These are phyloP conservation scores for Ichneumon xanthorius DNA, from an alignment of 2,888 invertebrate genomes.

Conservation along the genomic window DNA sequence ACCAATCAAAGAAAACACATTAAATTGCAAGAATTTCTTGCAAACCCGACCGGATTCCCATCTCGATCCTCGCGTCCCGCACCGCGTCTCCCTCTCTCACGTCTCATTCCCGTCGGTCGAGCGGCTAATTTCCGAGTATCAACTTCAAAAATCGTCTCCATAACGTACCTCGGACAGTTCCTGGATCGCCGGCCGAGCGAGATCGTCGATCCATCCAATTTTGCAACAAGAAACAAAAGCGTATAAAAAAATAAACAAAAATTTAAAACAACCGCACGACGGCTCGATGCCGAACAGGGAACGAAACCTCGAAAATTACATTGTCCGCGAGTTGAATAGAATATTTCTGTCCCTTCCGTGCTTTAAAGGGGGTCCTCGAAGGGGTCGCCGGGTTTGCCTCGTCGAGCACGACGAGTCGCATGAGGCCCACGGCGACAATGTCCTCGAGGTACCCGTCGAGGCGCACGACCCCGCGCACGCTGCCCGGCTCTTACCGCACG, in stretches of 20 bases:
- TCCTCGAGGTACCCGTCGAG: constrained; percentile 35
- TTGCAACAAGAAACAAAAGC: constrained; percentile 11
- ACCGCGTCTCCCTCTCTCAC: constrained; percentile 34
- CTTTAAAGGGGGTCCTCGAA: constrained; percentile 21
- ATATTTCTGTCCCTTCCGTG: constrained; percentile 53
- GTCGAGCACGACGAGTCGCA: constrained; percentile 45
- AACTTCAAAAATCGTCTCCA: constrained; percentile 40
- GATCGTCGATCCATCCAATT: background rate
- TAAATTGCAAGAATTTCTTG: constrained; percentile 84
- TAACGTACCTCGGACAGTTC: constrained; percentile 17
- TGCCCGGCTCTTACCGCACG: constrained; percentile 53
- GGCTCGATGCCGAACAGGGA: constrained; percentile 71
- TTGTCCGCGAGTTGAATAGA: constrained; percentile 40
- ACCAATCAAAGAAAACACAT: constrained; percentile 83
- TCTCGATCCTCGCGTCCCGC: constrained; percentile 67
- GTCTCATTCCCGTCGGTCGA: constrained; percentile 55
- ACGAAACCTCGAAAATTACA: constrained; percentile 62
- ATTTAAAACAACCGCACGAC: background rate
- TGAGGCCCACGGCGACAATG: constrained; percentile 52
- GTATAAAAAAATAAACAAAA: background rate
- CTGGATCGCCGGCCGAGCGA: background rate
- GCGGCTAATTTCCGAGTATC: constrained; percentile 62
- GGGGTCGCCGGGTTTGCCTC: constrained; percentile 12
- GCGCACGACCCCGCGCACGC: constrained; percentile 62
- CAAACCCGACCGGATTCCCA: constrained; percentile 76